These are phyloP conservation scores for Malurus cyaneus DNA, from an alignment of 2,113 vertebrate species.

Conservation along the genomic window DNA sequence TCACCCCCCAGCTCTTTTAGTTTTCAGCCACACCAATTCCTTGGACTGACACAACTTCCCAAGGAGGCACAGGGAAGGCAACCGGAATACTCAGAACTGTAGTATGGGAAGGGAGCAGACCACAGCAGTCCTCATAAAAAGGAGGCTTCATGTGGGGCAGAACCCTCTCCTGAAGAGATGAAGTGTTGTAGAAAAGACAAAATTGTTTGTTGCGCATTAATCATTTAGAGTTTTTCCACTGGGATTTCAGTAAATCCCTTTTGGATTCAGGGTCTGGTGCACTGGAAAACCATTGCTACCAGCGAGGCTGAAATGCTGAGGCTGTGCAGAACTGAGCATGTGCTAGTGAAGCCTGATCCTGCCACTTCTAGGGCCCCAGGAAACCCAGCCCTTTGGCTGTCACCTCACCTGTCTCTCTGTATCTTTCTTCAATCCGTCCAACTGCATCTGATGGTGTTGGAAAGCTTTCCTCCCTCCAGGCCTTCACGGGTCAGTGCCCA, in stretches of 20 bases:
- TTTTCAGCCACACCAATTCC: neutral
- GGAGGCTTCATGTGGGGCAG: neutral
- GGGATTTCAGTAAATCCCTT: neutral
- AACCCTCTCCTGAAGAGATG: neutral
- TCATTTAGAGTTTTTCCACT: neutral
- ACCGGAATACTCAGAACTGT: neutral
- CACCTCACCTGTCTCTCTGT: neutral
- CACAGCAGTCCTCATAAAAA: neutral
- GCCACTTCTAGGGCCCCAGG: neutral
- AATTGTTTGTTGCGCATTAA: neutral
- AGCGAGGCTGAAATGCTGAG: neutral
- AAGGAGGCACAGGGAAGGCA: neutral
- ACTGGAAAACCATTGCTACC: neutral
- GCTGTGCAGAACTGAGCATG: neutral
- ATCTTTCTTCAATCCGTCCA: neutral
- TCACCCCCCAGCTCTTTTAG: rapidly evolving
- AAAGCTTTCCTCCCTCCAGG: constrained; percentile 21
- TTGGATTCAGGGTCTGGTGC: neutral
- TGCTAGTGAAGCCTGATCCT: neutral
- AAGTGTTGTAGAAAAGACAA: neutral
- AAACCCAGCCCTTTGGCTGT: neutral
- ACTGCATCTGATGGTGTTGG: neutral
- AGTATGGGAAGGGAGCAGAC: neutral
- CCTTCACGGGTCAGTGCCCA: neutral
- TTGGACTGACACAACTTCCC: neutral